These are phyloP conservation scores for Blastobasis lacticolella DNA, from an alignment of 2,888 invertebrate species.

Conservation along the genomic window DNA sequence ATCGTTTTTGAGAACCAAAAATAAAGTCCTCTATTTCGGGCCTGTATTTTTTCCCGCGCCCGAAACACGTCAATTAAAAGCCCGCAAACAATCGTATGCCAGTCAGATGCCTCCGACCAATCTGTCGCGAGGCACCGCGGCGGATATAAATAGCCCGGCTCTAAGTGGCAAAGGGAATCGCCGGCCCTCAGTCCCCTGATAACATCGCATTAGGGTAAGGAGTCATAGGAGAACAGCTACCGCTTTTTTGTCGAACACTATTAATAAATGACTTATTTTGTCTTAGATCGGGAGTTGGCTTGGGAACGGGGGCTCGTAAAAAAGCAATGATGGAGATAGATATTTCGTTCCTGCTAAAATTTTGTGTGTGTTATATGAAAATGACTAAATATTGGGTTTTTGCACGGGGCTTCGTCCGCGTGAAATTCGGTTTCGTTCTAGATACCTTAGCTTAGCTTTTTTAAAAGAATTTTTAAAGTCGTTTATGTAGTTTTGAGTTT, in stretches of 20 bases:
- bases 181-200: slow-evolving; percentile 55
- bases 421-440: too few species aligned
- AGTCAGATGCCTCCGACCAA: slow-evolving; percentile 52
- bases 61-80: slow-evolving; percentile 1
- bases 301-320: too few species aligned
- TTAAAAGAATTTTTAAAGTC: too few species aligned
- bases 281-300: too few species aligned
- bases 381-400: too few species aligned
- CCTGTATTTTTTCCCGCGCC: not conserved
- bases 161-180: slow-evolving; percentile 68
- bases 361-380: too few species aligned
- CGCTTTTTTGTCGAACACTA: slow-evolving; percentile 57
- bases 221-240: slow-evolving; percentile 56
- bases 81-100: slow-evolving; percentile 7
- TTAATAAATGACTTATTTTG: slow-evolving; percentile 9
- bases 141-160: slow-evolving; percentile 64
- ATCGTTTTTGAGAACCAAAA: not conserved
- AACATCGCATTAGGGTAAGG: slow-evolving; percentile 65
- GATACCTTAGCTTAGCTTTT: too few species aligned
- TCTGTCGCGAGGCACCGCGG: slow-evolving; percentile 39
- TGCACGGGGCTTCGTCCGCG: too few species aligned
- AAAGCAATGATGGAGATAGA: too few species aligned
- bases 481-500: too few species aligned
- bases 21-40: not conserved
- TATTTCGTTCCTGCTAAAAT: too few species aligned